Conservation (phyloP, 2,888 invertebrate species). For the Alloscopus bannaensis region DNA sequence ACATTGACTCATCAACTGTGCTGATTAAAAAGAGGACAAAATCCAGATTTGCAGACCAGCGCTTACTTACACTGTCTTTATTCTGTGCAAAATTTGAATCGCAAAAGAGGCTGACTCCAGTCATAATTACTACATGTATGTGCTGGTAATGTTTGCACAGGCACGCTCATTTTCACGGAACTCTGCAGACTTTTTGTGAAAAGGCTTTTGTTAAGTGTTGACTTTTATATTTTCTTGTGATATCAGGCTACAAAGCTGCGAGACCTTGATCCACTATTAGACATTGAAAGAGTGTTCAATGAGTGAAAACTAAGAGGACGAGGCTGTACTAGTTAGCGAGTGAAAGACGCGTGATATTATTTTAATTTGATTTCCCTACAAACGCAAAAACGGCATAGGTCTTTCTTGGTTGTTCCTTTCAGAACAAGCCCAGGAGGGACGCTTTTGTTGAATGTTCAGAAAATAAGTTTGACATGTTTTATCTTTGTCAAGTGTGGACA, state of each 20-base stretch:
- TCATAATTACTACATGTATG: too few relatives aligned
- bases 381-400: slow-evolving; percentile 1
- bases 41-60: too few relatives aligned
- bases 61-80: too few relatives aligned
- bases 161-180: slow-evolving; percentile 18
- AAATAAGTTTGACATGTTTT: too few relatives aligned
- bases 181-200: slow-evolving; percentile 4
- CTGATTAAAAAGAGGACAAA: too few relatives aligned
- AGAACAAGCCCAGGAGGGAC: too few relatives aligned
- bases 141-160: slow-evolving; percentile 39
- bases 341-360: background rate
- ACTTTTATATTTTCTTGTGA: background rate
- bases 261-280: slow-evolving; percentile 49
- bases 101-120: too few relatives aligned
- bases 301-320: background rate
- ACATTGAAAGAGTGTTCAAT: slow-evolving; percentile 13
- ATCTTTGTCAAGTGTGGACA: too few relatives aligned
- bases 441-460: too few relatives aligned
- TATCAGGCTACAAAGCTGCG: background rate
- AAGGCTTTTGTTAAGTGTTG: slow-evolving; percentile 14
- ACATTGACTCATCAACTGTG: too few relatives aligned
- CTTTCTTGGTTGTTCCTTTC: too few relatives aligned
- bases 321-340: slow-evolving; percentile 15
- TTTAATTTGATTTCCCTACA: slow-evolving; percentile 5
- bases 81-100: too few relatives aligned